Evolutionary conservation across 1,140 invertebrate genomes (phyloP).

Genomic region (Carcinoscorpius rotundicauda): DNA sequence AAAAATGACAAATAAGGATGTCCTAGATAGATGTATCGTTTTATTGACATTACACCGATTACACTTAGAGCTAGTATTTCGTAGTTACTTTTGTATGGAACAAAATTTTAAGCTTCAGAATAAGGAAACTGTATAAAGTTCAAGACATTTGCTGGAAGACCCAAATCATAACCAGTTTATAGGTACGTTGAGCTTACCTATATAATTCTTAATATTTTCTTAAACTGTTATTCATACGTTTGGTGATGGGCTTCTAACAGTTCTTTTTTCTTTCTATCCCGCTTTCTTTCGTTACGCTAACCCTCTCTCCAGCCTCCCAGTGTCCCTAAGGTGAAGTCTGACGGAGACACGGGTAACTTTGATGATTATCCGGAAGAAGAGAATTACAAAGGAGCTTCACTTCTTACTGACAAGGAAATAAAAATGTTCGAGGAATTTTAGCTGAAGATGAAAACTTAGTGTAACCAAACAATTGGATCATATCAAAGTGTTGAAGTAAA

Average conservation of each 20-base stretch:
- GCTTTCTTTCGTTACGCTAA: constrained; percentile 14
- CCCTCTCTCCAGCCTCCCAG: constrained; percentile 66
- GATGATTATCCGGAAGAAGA: constrained; percentile 90
- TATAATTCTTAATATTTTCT: background rate
- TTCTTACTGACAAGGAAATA: constrained; percentile 61
- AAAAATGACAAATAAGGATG: too few relatives aligned
- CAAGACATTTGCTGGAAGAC: too few relatives aligned
- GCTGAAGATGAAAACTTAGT: background rate
- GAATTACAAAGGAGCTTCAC: constrained; percentile 54
- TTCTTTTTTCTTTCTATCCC: constrained; percentile 13
- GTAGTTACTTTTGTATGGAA: too few relatives aligned
- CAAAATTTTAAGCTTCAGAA: too few relatives aligned
- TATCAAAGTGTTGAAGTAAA: background rate
- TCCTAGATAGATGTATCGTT: too few relatives aligned
- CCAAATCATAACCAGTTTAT: too few relatives aligned
- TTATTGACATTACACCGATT: too few relatives aligned
- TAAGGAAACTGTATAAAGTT: too few relatives aligned
- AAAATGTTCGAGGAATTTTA: constrained; percentile 80
- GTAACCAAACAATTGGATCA: background rate
- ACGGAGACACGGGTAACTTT: constrained; percentile 89
- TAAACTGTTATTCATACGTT: background rate
- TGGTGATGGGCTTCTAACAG: constrained; percentile 9
- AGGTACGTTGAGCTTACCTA: too few relatives aligned
- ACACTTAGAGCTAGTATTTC: too few relatives aligned
- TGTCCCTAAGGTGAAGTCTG: constrained; percentile 72